These are phyloP conservation scores for Dendrocopos noguchii DNA, from an alignment of 2,113 vertebrate species.

Conservation along the genomic window DNA sequence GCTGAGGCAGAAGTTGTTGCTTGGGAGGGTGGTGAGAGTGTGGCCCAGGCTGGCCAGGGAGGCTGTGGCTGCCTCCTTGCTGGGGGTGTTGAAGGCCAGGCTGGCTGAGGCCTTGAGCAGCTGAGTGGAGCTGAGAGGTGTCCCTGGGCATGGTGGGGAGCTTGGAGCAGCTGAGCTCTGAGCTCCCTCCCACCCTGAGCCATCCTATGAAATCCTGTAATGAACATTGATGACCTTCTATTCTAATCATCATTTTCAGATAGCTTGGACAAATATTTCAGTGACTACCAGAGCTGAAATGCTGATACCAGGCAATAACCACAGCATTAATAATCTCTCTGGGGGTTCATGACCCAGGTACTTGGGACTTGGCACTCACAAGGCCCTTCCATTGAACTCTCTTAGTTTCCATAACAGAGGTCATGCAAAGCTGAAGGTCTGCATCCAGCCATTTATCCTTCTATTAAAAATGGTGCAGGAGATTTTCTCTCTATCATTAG, in stretches of 20 bases:
- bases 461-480: background rate
- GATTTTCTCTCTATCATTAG: background rate
- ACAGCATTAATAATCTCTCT: background rate
- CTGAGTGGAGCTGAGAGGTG: too few relatives aligned
- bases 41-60: too few relatives aligned
- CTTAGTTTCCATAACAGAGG: background rate
- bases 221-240: background rate
- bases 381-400: background rate
- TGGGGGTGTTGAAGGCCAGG: too few relatives aligned
- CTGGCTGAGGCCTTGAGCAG: too few relatives aligned
- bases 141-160: too few relatives aligned
- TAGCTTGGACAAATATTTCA: background rate
- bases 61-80: too few relatives aligned
- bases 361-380: background rate
- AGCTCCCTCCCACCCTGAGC: too few relatives aligned
- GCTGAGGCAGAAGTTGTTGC: too few relatives aligned
- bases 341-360: background rate
- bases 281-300: background rate
- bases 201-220: too few relatives aligned
- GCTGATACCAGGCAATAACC: background rate
- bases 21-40: too few relatives aligned
- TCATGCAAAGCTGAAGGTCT: background rate
- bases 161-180: too few relatives aligned
- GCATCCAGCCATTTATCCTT: background rate
- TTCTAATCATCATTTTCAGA: background rate